A percentile compares a stretch with the other conserved stretches of the same genome.
These are phyloP conservation scores for Neostethus bicornis DNA, from an alignment of 2,797 vertebrate genomes.

Conservation along the genomic window DNA sequence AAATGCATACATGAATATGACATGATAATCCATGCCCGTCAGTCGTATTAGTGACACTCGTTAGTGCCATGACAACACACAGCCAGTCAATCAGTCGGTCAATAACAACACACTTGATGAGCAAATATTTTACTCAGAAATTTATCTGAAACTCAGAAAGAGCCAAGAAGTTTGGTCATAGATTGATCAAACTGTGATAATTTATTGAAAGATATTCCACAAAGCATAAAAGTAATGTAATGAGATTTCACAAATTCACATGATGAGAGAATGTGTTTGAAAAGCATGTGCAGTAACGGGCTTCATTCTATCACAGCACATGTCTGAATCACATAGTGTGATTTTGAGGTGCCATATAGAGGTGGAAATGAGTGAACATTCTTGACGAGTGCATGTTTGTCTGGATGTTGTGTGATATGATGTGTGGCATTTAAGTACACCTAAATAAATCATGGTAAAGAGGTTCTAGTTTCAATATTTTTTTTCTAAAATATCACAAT, in stretches of 20 bases:
- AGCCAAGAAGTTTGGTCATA: not conserved
- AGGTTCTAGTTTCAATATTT: no score
- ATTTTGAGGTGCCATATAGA: conserved; percentile 4
- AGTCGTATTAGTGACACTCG: conserved; percentile 3
- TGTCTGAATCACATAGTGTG: conserved; percentile 4
- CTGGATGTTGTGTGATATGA: not conserved
- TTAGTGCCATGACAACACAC: conserved; percentile 1
- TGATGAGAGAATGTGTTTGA: not conserved
- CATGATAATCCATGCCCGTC: not conserved
- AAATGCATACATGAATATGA: conserved; percentile 5
- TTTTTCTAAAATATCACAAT: no score
- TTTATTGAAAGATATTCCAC: not conserved
- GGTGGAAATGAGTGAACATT: not conserved
- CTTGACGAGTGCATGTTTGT: not conserved
- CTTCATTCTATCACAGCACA: not conserved
- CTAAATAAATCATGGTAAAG: no score
- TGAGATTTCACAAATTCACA: not conserved
- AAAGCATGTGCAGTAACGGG: not conserved
- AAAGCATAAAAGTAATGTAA: not conserved
- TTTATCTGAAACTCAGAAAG: not conserved
- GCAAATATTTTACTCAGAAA: not conserved
- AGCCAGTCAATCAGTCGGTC: conserved; percentile 4
- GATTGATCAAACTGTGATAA: not conserved
- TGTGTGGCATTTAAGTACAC: not conserved
- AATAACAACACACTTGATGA: not conserved